Evolutionary conservation across 2,888 invertebrate genomes (phyloP).

Genomic region (Cistogaster globosa): DNA sequence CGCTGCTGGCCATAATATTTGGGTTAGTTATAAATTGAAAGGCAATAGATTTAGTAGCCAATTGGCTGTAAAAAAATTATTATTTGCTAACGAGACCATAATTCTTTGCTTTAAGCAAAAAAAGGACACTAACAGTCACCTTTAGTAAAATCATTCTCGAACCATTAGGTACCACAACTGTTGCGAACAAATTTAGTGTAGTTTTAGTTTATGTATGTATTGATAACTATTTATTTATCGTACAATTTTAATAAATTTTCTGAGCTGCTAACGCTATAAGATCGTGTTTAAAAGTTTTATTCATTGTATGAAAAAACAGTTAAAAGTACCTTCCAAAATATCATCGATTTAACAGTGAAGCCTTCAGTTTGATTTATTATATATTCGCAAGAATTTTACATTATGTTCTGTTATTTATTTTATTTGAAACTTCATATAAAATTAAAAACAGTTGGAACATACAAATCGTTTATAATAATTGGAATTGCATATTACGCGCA

Average conservation of each 20-base stretch:
- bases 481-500: slow-evolving; percentile 67
- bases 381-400: slow-evolving; percentile 25
- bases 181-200: no score
- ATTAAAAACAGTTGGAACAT: slow-evolving; percentile 1
- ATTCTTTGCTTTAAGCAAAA: no score
- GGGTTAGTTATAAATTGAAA: no score
- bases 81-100: no score
- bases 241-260: slow-evolving; percentile 8
- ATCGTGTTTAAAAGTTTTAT: slow-evolving; percentile 45
- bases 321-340: slow-evolving; percentile 15
- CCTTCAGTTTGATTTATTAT: background rate
- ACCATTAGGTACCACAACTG: no score
- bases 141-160: no score
- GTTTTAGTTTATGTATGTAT: no score
- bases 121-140: no score
- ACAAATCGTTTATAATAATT: slow-evolving; percentile 44
- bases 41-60: no score
- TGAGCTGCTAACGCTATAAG: slow-evolving; percentile 3
- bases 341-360: slow-evolving; percentile 43
- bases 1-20: no score
- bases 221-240: background rate
- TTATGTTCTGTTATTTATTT: slow-evolving; percentile 27
- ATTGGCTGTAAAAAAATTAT: no score
- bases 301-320: slow-evolving; percentile 1
- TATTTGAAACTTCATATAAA: background rate